Percentiles rank a stretch among this genome's conserved stretches.
Evolutionary conservation across 2,797 vertebrate species (phyloP).

Genomic region (Pantherophis alleghaniensis): DNA sequence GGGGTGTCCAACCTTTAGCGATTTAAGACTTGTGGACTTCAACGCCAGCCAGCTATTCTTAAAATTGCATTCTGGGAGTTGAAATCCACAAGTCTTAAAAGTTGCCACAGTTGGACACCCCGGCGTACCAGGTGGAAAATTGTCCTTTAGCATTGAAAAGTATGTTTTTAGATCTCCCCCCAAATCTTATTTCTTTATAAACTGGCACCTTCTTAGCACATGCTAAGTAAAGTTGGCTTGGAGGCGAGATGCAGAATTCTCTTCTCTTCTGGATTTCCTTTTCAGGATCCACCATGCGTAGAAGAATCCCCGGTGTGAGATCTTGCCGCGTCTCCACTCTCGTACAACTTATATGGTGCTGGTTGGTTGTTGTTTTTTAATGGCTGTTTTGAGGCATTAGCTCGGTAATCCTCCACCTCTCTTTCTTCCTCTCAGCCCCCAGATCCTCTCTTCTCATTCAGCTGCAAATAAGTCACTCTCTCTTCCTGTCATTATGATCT

Average conservation of each 20-base stretch:
- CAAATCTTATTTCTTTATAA: neutral
- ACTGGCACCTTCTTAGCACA: neutral
- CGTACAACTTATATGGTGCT: neutral
- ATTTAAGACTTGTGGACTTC: neutral
- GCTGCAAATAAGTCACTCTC: slow-evolving; percentile 16
- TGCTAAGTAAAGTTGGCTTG: neutral
- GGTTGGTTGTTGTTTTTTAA: neutral
- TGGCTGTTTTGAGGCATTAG: neutral
- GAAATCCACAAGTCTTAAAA: neutral
- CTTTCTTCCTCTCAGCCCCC: neutral
- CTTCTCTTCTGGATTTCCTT: neutral
- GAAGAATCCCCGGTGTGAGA: neutral
- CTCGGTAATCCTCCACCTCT: neutral
- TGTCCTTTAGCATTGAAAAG: neutral
- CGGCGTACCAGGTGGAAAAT: neutral
- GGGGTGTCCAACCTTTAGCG: neutral
- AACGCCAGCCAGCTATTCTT: neutral
- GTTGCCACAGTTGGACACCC: neutral
- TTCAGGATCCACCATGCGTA: neutral
- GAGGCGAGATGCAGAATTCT: neutral
- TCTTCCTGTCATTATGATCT: slow-evolving; percentile 25
- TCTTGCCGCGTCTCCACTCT: neutral
- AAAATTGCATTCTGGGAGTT: neutral
- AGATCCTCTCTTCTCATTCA: neutral
- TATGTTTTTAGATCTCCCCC: neutral